Evolutionary conservation across 2,797 vertebrate species (phyloP).

Genomic region (Sylvia borin): DNA sequence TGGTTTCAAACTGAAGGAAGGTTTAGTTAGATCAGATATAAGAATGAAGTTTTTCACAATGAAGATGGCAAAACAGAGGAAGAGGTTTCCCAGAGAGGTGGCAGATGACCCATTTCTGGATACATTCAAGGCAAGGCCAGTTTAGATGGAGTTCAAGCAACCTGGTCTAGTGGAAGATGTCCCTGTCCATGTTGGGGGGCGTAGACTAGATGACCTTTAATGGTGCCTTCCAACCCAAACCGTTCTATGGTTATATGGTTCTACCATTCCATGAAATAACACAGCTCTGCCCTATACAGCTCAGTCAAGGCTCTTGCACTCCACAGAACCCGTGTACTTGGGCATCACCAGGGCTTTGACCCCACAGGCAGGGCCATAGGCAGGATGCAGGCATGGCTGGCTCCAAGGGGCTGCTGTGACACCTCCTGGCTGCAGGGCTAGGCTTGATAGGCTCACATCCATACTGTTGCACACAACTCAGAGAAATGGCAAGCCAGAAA

Average conservation of each 20-base stretch:
- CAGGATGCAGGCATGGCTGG: not conserved
- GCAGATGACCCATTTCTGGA: not conserved
- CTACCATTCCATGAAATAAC: not conserved
- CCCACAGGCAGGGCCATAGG: not conserved
- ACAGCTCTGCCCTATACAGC: not conserved
- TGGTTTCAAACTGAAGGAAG: not conserved
- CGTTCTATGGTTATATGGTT: not conserved
- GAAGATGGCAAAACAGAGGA: not conserved
- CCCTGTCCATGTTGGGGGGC: not conserved
- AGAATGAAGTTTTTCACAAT: not conserved
- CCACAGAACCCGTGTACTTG: not conserved
- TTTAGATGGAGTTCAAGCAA: not conserved
- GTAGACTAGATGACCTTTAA: not conserved
- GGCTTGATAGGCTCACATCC: accelerated
- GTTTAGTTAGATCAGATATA: not conserved
- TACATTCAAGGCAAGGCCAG: not conserved
- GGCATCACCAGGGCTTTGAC: not conserved
- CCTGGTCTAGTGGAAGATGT: not conserved
- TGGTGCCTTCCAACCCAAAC: not conserved
- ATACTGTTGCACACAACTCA: not conserved
- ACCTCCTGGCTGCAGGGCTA: not conserved
- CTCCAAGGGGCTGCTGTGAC: not conserved
- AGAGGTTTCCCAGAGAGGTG: not conserved
- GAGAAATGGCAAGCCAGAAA: accelerated
- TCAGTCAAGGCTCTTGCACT: not conserved